These are phyloP conservation scores for Neostethus bicornis DNA, from an alignment of 2,797 vertebrate genomes.

Conservation along the genomic window DNA sequence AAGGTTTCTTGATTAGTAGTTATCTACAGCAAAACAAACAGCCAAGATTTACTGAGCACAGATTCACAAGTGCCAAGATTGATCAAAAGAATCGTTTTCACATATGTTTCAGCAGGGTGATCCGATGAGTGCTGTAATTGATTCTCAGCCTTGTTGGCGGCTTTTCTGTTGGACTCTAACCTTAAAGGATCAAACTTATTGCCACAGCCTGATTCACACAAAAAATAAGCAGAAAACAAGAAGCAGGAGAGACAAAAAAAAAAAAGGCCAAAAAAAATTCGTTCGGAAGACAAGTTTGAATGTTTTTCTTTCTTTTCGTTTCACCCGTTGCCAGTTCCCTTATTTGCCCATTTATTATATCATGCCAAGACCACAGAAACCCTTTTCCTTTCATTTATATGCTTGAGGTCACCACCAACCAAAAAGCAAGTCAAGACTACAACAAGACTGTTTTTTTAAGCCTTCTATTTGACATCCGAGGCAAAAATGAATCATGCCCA, in stretches of 20 bases:
- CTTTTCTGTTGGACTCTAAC: constrained; percentile 24
- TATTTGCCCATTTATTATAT: constrained; percentile 43
- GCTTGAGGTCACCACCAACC: constrained; percentile 59
- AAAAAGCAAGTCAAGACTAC: constrained; percentile 7
- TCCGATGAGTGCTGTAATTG: constrained; percentile 18
- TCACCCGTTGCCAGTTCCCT: constrained; percentile 40
- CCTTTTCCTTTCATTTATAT: constrained; percentile 64
- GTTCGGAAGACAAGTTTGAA: no score
- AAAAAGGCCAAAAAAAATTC: no score
- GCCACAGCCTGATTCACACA: constrained; percentile 53
- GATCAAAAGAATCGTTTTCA: constrained; percentile 50
- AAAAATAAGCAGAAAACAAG: constrained; percentile 29
- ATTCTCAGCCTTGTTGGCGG: constrained; percentile 15
- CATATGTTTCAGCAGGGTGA: constrained; percentile 23
- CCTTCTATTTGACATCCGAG: constrained; percentile 26
- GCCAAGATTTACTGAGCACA: constrained; percentile 9
- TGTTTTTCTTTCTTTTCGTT: constrained; percentile 34
- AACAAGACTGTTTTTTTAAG: constrained; percentile 32
- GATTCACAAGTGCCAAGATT: constrained; percentile 48
- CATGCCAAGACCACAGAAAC: constrained; percentile 69
- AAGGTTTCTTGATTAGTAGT: constrained; percentile 24
- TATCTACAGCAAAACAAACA: constrained; percentile 51
- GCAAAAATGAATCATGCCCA: constrained; percentile 34
- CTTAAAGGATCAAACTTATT: constrained; percentile 1
- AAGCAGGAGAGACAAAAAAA: constrained; percentile 16